A percentile compares a stretch with the other conserved stretches of the same genome.
Evolutionary conservation across 1,140 invertebrate species (phyloP).

Genomic region (Mya arenaria): DNA sequence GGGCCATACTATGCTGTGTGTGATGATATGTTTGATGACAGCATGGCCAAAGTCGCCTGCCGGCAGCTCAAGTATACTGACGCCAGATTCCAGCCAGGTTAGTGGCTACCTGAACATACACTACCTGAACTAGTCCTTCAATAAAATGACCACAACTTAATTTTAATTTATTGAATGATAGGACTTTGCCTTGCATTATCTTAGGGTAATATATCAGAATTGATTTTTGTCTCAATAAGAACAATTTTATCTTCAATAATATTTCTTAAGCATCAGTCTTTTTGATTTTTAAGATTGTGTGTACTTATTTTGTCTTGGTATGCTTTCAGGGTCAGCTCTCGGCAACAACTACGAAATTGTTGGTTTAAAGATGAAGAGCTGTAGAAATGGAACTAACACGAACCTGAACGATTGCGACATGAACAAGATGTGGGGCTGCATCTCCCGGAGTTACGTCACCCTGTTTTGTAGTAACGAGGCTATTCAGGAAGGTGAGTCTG

Average conservation of each 20-base stretch:
- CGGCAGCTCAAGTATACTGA: constrained; percentile 19
- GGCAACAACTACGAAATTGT: neutral
- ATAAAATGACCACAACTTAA: too few species aligned
- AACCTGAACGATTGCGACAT: neutral
- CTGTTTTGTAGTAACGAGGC: neutral
- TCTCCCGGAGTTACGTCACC: constrained; percentile 12
- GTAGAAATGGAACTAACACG: constrained; percentile 6
- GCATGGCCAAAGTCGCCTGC: constrained; percentile 24
- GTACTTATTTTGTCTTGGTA: neutral
- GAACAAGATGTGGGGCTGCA: neutral
- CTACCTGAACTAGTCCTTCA: too few species aligned
- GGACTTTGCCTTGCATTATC: too few species aligned
- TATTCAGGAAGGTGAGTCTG: neutral
- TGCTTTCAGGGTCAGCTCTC: neutral
- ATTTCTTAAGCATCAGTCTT: neutral
- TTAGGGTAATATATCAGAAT: too few species aligned
- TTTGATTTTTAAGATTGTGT: neutral
- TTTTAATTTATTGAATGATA: too few species aligned
- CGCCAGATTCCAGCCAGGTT: constrained; percentile 42
- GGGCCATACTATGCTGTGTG: constrained; percentile 3
- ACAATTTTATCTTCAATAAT: neutral
- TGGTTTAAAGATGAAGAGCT: neutral
- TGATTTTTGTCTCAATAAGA: too few species aligned
- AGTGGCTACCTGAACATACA: neutral
- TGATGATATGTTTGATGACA: constrained; percentile 27